These are phyloP conservation scores for Geopemphigus sp. DNA, from an alignment of 1,140 invertebrate species.

Conservation along the genomic window DNA sequence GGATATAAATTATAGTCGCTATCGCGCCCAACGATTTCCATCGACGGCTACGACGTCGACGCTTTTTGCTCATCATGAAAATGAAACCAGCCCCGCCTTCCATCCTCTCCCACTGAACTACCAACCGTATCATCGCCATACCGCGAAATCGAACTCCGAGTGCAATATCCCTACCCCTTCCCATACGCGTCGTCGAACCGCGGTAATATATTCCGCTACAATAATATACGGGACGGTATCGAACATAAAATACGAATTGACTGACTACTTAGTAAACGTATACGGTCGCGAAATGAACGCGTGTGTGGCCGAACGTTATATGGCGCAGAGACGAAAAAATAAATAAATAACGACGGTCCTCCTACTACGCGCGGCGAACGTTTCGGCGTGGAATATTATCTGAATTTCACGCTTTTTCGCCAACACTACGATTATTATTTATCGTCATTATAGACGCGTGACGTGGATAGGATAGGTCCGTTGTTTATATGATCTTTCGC, in stretches of 20 bases:
- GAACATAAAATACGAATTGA: constrained; percentile 19
- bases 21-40: neutral
- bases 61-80: constrained; percentile 42
- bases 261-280: neutral
- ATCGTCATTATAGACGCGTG: too few relatives aligned
- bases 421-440: too few relatives aligned
- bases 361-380: too few relatives aligned
- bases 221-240: neutral
- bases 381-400: too few relatives aligned
- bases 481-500: neutral
- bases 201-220: neutral
- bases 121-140: too few relatives aligned
- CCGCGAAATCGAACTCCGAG: neutral
- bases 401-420: too few relatives aligned
- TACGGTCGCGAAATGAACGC: neutral
- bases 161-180: constrained; percentile 7
- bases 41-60: neutral
- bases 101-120: neutral
- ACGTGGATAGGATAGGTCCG: neutral
- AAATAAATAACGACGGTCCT: too few relatives aligned
- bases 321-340: neutral
- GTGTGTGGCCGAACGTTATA: neutral
- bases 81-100: constrained; percentile 11
- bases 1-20: constrained; percentile 36
- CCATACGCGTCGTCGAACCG: neutral